These are phyloP conservation scores for Mythimna impura DNA, from an alignment of 2,888 invertebrate genomes.

Conservation along the genomic window DNA sequence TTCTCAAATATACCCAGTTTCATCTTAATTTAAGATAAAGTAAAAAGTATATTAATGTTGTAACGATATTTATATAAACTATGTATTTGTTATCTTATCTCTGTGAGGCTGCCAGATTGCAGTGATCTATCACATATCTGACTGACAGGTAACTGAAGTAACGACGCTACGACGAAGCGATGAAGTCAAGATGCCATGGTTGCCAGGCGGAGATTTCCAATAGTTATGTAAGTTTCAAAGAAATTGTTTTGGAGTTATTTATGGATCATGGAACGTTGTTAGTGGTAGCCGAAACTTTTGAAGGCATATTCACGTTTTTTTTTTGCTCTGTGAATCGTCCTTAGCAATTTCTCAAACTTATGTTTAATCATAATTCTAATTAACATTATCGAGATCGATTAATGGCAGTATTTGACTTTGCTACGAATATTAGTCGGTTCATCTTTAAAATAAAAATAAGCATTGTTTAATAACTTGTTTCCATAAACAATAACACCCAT, in stretches of 20 bases:
- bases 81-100: constrained; percentile 58
- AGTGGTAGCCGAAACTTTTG: background rate
- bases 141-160: constrained; percentile 50
- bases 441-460: background rate
- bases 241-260: background rate
- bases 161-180: constrained; percentile 1
- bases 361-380: background rate
- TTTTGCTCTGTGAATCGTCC: background rate
- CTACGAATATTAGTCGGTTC: background rate
- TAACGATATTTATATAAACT: constrained; percentile 45
- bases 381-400: background rate
- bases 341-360: background rate
- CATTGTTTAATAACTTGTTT: background rate
- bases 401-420: background rate
- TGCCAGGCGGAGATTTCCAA: constrained; percentile 37
- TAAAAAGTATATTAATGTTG: constrained; percentile 35
- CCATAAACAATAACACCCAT: background rate
- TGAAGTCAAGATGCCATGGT: constrained; percentile 32
- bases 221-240: constrained; percentile 38
- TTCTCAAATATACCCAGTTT: background rate
- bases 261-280: background rate
- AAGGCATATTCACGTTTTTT: too few relatives aligned
- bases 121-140: constrained; percentile 48
- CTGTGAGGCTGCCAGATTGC: constrained; percentile 53
- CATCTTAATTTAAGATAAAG: constrained; percentile 8